Conservation (phyloP, 2,797 vertebrate genomes). For the Chrysocyon brachyurus region DNA sequence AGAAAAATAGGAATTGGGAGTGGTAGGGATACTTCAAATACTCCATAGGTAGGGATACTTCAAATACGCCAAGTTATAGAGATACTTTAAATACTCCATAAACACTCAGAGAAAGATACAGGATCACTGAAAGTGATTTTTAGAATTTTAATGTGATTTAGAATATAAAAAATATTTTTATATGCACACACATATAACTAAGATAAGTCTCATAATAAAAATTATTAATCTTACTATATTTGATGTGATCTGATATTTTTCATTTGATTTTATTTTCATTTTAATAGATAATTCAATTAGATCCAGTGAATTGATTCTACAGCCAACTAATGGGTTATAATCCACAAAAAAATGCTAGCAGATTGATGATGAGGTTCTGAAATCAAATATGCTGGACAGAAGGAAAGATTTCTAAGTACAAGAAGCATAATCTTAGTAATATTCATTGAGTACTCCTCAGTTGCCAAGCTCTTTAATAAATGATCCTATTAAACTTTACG, state of each 20-base stretch:
- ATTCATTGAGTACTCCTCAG: background rate
- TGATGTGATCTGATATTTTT: background rate
- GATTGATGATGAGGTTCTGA: background rate
- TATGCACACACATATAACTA: background rate
- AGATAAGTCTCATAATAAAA: background rate
- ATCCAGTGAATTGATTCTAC: background rate
- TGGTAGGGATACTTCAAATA: background rate
- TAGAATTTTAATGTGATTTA: background rate
- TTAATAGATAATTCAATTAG: background rate
- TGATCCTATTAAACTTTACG: slow-evolving; percentile 15
- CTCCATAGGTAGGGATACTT: background rate
- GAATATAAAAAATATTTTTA: background rate
- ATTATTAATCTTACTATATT: background rate
- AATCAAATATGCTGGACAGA: background rate
- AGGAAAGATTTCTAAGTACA: background rate
- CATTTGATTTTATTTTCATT: background rate
- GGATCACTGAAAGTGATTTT: background rate
- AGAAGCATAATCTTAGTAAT: background rate
- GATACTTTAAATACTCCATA: background rate
- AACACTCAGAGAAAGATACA: background rate
- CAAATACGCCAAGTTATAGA: background rate
- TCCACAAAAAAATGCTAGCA: background rate
- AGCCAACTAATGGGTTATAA: background rate
- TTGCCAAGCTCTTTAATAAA: slow-evolving; percentile 44
- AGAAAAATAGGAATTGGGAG: background rate